Evolutionary conservation across 2,113 vertebrate species (phyloP).

Genomic region (Gobio gobio): DNA sequence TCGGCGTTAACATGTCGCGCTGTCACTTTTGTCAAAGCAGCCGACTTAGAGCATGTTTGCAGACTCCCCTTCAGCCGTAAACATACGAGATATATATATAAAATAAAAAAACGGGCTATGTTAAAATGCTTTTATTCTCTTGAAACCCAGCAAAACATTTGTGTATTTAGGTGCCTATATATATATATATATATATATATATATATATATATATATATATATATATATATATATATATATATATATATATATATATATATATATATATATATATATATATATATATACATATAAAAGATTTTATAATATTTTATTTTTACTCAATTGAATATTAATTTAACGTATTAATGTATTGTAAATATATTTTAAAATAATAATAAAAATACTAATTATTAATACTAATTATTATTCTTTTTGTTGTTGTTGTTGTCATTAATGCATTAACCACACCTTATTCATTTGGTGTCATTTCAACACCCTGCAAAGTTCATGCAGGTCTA

Average conservation of each 20-base stretch:
- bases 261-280: no score
- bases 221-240: no score
- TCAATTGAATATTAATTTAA: neutral
- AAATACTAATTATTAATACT: neutral
- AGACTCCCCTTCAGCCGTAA: neutral
- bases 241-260: no score
- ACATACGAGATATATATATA: neutral
- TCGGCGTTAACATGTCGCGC: constrained; percentile 66
- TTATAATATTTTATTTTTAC: neutral
- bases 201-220: no score
- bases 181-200: no score
- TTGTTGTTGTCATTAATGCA: no score
- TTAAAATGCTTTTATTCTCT: neutral
- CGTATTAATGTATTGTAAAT: neutral
- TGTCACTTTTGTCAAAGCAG: neutral
- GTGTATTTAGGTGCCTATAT: neutral
- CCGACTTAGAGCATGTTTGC: neutral
- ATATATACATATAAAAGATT: neutral
- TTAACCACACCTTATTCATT: no score
- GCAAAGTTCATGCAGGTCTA: no score
- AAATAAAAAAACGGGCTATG: no score
- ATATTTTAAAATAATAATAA: neutral
- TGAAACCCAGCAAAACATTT: neutral
- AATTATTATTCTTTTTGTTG: no score
- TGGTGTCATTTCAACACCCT: no score